Evolutionary conservation across 2,797 vertebrate genomes (phyloP).

Genomic region (Sphenodon punctatus): DNA sequence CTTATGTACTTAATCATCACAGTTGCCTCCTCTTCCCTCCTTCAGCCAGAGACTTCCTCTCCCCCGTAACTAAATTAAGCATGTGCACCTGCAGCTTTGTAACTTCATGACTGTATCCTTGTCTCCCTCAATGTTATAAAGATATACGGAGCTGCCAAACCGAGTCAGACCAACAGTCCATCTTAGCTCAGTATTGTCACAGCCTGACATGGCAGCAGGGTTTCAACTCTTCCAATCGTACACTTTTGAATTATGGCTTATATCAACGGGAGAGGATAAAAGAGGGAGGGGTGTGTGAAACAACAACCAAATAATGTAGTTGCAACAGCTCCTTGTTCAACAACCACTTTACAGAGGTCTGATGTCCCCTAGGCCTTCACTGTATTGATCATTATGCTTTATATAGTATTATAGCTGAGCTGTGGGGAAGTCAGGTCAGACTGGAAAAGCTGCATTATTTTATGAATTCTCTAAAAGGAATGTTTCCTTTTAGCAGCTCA

Average conservation of each 20-base stretch:
- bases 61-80: too few relatives aligned
- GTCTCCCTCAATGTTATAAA: too few relatives aligned
- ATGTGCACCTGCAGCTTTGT: too few relatives aligned
- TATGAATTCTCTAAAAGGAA: neutral
- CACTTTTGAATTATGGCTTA: neutral
- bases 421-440: neutral
- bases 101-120: too few relatives aligned
- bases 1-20: too few relatives aligned
- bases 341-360: neutral
- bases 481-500: conserved; percentile 20
- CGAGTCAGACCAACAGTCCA: too few relatives aligned
- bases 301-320: neutral
- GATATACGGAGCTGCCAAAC: too few relatives aligned
- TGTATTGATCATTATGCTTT: neutral
- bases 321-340: neutral
- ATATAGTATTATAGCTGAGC: neutral
- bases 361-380: neutral
- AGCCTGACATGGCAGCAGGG: too few relatives aligned
- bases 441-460: neutral
- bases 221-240: neutral
- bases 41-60: too few relatives aligned
- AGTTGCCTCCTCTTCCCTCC: too few relatives aligned
- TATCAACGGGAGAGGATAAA: neutral
- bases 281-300: neutral
- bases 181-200: too few relatives aligned